Evolutionary conservation across 2,888 invertebrate genomes (phyloP), one percentile per base, ranked within the genome.

Genomic region (Idaea aversata): DNA sequence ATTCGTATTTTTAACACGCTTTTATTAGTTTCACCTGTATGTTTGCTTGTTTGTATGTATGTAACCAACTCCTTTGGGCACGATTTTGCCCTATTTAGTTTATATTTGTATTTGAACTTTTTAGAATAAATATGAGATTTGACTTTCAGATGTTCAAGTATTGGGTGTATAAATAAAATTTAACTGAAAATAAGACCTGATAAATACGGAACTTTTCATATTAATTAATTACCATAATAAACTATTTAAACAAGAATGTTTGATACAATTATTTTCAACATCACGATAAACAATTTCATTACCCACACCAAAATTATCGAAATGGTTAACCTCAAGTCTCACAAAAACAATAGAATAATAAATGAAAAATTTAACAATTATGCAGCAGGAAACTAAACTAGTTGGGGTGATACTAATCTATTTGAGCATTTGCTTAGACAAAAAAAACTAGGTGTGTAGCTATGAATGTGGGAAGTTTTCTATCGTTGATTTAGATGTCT

Each of bases 341-440:
- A 73, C 67, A 68, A 71, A 67, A 73, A 68, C 69, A 74, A 73
- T 68, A 73, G 72, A 72, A 68, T 68, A 73, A 74, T 76, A 77
- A 72, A 80, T 78, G 72, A 77, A 81, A 82, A 79, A 63, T n/a
- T 65, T 68, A 69, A 71, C 70, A 71, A 70, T 71, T 68, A 70
- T 60, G 61, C 58, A 66, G 66, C 75, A 75, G 76, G 76, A 76
- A 71, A 73, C 70, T 67, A 65, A 65, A 47, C 67, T 60, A 64
- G 65, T 59, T 65, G 63, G 67, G 63, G 67, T 63, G 73, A 75
- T 75, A 72, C 69, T 69, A 64, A 72, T 72, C 72, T 72, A 71
- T 75, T 72, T 70, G 63, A 67, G 67, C 65, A 16, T 59, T 59
- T 59, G 34, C 16, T 59, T 59, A 59, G 16, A 59, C 34, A 34